Evolutionary conservation across 1,140 invertebrate genomes (phyloP), one percentile per base, ranked within the genome.

Genomic region (Holotrichia oblita): DNA sequence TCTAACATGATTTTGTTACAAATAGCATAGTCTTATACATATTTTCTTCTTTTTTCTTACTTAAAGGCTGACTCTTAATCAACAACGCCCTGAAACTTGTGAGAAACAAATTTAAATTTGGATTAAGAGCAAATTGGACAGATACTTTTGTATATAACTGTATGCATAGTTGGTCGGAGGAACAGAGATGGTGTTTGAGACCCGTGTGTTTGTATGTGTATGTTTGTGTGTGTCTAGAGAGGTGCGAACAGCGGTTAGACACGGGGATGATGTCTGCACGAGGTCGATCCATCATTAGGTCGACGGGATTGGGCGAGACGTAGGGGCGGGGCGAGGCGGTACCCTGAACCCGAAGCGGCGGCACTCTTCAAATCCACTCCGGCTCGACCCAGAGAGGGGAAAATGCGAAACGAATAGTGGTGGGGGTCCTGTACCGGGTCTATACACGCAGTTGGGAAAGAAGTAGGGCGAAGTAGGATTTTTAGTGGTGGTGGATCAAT

Each of bases 301-400:
- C 44, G 73, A 55, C 17, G 82, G 82, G 85, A 85, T 86, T 80
- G 81, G 89, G 89, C 89, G 89, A 87, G 83, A 85, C 89, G 83
- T 87, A 82, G 82, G 81, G 84, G 81, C 87, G 80, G 69, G 42
- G 79, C 82, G 75, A 44, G 27, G 41, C 73, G 73, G 73, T 74
- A 41, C 73, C 73, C 73, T 27, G 40, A 41, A 34, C 73, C 73
- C 73, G 73, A 74, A 41, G 27, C 73, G 34, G 34, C 73, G 82
- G 81, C 82, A 81, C 61, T 69, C 61, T 69, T 83, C 82, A 83
- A 83, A 82, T 81, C 82, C 83, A 79, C 81, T 81, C 34, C 79
- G 81, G 82, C 80, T 78, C 80, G 82, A 86, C 89, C 17, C 22
- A 87, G 87, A 85, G 83, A 83, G 87, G 88, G 88, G 89, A 90